Conservation (phyloP, 2,888 invertebrate species). For the Fissipunctia ypsillon region DNA sequence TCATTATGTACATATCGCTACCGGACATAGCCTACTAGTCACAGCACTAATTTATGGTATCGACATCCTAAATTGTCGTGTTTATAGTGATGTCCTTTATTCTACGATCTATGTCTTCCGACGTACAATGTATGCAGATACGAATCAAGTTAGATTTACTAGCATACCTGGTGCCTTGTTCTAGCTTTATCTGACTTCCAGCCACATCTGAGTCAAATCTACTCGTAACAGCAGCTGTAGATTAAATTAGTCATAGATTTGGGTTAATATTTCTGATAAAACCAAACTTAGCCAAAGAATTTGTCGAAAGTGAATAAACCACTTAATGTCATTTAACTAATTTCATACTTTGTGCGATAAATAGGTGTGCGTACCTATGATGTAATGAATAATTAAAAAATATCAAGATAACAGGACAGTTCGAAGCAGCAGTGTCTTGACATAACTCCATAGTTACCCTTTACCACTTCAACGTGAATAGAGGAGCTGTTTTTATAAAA, state of each 20-base stretch:
- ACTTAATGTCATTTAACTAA: background rate
- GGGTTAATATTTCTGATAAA: background rate
- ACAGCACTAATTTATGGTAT: constrained; percentile 53
- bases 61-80: constrained; percentile 54
- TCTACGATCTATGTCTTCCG: constrained; percentile 54
- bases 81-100: constrained; percentile 52
- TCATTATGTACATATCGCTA: constrained; percentile 49
- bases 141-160: constrained; percentile 28
- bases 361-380: background rate
- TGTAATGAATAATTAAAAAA: background rate
- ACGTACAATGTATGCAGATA: constrained; percentile 35
- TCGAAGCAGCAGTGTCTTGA: background rate
- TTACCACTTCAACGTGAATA: constrained; percentile 13
- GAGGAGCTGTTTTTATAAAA: constrained; percentile 19
- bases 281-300: background rate
- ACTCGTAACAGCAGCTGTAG: background rate
- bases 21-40: constrained; percentile 54
- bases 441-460: constrained; percentile 22
- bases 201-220: constrained; percentile 1
- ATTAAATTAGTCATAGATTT: background rate
- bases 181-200: background rate
- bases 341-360: background rate
- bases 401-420: background rate
- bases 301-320: no score
- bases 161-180: constrained; percentile 18